These are phyloP conservation scores for Tetragnatha montana DNA, from an alignment of 2,888 invertebrate genomes.

Conservation along the genomic window DNA sequence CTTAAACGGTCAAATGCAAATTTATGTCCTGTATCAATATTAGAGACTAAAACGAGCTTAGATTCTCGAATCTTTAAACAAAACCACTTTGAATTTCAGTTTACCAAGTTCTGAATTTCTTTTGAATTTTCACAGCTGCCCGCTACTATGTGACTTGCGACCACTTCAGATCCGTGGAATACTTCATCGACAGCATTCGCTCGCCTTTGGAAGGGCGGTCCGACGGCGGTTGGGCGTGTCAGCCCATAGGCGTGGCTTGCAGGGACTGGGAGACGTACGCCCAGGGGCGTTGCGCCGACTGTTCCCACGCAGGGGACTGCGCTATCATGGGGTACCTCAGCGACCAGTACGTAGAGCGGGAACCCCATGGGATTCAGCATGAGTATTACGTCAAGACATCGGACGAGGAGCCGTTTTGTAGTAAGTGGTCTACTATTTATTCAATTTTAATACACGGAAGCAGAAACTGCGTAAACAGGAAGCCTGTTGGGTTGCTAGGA, in stretches of 20 bases:
- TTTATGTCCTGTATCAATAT: no score
- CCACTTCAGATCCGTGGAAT: slow-evolving; percentile 61
- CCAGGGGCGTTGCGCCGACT: slow-evolving; percentile 58
- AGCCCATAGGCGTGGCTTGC: slow-evolving; percentile 47
- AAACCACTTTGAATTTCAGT: no score
- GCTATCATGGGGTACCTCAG: slow-evolving; percentile 58
- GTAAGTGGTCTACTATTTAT: slow-evolving; percentile 32
- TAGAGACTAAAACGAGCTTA: no score
- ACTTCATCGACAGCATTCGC: slow-evolving; percentile 75
- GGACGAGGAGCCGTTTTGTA: slow-evolving; percentile 54
- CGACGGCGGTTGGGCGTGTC: slow-evolving; percentile 1
- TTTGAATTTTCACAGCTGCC: slow-evolving; percentile 10
- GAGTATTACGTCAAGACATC: slow-evolving; percentile 50
- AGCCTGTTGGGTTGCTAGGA: no score
- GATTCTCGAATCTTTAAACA: no score
- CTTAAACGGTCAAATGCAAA: no score
- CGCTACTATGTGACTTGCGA: slow-evolving; percentile 64
- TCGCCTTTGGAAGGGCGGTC: neutral
- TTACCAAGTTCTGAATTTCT: no score
- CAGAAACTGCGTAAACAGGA: no score
- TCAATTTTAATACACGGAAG: no score
- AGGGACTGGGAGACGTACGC: slow-evolving; percentile 63
- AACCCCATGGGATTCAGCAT: neutral
- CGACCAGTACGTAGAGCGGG: neutral
- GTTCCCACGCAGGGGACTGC: slow-evolving; percentile 41